Evolutionary conservation across 2,888 invertebrate genomes (phyloP), one percentile per base, ranked within the genome.

Genomic region (Parochlus steinenii): DNA sequence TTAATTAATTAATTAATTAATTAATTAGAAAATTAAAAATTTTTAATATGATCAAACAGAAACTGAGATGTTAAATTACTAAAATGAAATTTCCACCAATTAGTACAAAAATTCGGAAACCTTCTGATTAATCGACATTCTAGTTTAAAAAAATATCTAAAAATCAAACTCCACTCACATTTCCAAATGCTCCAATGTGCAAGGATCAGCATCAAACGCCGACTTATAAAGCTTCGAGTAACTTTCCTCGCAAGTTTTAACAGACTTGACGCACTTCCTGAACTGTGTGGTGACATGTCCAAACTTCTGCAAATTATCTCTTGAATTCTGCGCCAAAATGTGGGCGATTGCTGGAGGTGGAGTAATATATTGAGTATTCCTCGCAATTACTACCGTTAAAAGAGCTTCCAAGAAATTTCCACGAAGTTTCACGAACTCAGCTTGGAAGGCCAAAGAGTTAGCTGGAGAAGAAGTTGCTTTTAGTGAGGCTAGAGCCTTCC

Each of bases 271-370:
- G 42, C 77, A 74, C 54, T 81, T 81, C 31, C 79, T 59, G 44
- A 86, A 53, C 64, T 82, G 81, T 49, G 73, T 71, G 0, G 82
- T 78, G 2, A 83, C 75, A 44, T 82, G 74, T 0, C 83, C 82
- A 52, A 75, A 81, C 44, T 77, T 67, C 45, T 80, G 75, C 36
- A 80, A 65, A 46, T 82, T 80, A 49, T 83, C 82, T 33, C 80
- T 65, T 1, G 78, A 74, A 25, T 72, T 71, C 43, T 79, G 76
- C 0, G 86, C 86, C 33, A 82, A 68, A 3, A 80, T 73, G 3
- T 78, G 73, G 1, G 92, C 89, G 37, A 90, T 85, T 1, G 90
- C 90, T 1, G 92, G 89, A 24, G 92, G 89, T 18, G 92, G 93
- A 39, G 87, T 85, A 39, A 89, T 82, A 48, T 83, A 82, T 41